Conservation (phyloP, 2,797 vertebrate species). For the Darevskia nairensis region DNA sequence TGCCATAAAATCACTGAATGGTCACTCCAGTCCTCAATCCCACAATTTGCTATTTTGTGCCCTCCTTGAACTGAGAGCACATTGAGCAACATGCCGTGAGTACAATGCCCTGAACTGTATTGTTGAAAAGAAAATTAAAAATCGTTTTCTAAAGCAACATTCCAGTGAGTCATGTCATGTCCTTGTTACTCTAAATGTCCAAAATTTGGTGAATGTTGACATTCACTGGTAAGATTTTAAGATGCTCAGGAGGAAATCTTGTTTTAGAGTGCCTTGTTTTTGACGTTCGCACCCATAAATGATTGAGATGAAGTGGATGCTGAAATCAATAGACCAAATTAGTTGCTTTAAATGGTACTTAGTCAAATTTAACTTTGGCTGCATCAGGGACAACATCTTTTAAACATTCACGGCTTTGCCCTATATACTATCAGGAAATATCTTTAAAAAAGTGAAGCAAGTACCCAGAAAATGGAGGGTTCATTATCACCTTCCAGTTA, state of each 20-base stretch:
- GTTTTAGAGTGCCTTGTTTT: neutral
- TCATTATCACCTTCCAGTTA: neutral
- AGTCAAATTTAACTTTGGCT: neutral
- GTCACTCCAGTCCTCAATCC: too few species aligned
- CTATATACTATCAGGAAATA: neutral
- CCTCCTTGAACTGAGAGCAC: too few species aligned
- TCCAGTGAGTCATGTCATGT: neutral
- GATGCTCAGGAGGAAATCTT: neutral
- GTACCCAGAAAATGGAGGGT: neutral
- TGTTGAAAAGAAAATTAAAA: too few species aligned
- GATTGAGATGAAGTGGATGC: neutral
- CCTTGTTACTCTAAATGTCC: neutral
- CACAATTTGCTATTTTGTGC: too few species aligned
- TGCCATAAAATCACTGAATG: too few species aligned
- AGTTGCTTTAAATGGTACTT: neutral
- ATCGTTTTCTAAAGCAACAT: too few species aligned
- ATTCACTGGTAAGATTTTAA: neutral
- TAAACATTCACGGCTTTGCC: neutral
- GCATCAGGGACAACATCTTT: neutral
- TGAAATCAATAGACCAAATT: neutral
- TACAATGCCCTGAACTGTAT: too few species aligned
- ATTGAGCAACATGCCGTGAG: too few species aligned
- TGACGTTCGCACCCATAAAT: neutral
- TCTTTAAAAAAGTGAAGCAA: neutral
- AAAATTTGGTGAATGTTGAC: neutral